Percentiles rank a stretch among this genome's conserved stretches.
phyloP scores from a whole-genome alignment of 2,888 invertebrate genomes.

The Macaria notata region DNA sequence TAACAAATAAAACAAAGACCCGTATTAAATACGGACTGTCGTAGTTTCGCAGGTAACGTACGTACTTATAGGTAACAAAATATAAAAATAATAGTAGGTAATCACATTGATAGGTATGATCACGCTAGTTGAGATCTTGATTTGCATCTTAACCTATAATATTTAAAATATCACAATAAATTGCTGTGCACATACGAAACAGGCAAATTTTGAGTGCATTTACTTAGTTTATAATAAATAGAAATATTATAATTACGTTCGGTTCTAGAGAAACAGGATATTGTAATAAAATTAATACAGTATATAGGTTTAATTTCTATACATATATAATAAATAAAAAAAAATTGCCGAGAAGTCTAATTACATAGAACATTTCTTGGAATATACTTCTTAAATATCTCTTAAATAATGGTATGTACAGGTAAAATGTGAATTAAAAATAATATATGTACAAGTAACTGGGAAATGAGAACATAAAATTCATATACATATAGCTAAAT shows the following conservation, averaged over 20 bases:
- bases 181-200: slow-evolving; percentile 82
- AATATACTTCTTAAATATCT: no score
- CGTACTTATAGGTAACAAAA: slow-evolving; percentile 40
- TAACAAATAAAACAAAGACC: slow-evolving; percentile 45
- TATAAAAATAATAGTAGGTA: slow-evolving; percentile 59
- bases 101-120: slow-evolving; percentile 71
- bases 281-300: slow-evolving; percentile 8
- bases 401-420: no score
- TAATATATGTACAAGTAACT: no score
- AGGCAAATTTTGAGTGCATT: slow-evolving; percentile 82
- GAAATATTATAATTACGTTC: slow-evolving; percentile 54
- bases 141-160: slow-evolving; percentile 77
- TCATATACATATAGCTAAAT: no score
- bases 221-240: slow-evolving; percentile 67
- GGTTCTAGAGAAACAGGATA: slow-evolving; percentile 54
- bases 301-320: not conserved
- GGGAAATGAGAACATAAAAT: no score
- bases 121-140: slow-evolving; percentile 72
- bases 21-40: slow-evolving; percentile 62
- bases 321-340: slow-evolving; percentile 3
- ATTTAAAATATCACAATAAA: slow-evolving; percentile 83
- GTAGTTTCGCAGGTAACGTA: slow-evolving; percentile 46
- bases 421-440: no score
- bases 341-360: slow-evolving; percentile 42
- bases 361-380: not conserved